These are phyloP conservation scores for Drosophila seguyi DNA, from an alignment of 1,140 invertebrate species.

Conservation along the genomic window DNA sequence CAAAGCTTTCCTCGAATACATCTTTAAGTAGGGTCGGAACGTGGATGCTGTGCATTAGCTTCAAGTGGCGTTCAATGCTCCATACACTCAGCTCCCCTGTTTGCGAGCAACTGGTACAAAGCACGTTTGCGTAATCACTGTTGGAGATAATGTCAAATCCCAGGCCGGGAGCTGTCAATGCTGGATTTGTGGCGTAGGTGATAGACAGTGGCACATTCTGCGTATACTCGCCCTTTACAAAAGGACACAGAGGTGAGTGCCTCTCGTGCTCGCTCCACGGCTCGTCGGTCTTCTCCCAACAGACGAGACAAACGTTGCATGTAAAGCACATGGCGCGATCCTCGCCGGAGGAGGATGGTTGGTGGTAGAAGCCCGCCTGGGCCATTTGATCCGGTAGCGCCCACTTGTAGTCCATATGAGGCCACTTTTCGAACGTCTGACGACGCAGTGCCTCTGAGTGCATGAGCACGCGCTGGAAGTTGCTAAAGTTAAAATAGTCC, in stretches of 20 bases:
- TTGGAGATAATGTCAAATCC: slow-evolving; percentile 87
- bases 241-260: slow-evolving; percentile 96
- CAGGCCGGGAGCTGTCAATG: slow-evolving; percentile 86
- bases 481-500: slow-evolving; percentile 82
- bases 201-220: slow-evolving; percentile 97
- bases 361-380: slow-evolving; percentile 97
- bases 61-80: slow-evolving; percentile 91
- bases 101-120: slow-evolving; percentile 88
- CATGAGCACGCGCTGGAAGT: slow-evolving; percentile 89
- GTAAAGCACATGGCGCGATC: slow-evolving; percentile 98
- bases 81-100: slow-evolving; percentile 88
- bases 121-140: slow-evolving; percentile 88
- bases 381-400: slow-evolving; percentile 97
- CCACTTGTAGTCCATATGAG: slow-evolving; percentile 99
- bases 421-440: slow-evolving; percentile 96
- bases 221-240: slow-evolving; percentile 97
- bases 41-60: slow-evolving; percentile 78
- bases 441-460: slow-evolving; percentile 95
- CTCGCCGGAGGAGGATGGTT: slow-evolving; percentile 94
- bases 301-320: slow-evolving; percentile 96
- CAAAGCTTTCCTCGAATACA: slow-evolving; percentile 74
- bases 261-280: slow-evolving; percentile 98
- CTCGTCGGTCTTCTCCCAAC: slow-evolving; percentile 98
- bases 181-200: slow-evolving; percentile 94
- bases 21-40: slow-evolving; percentile 75